These are phyloP conservation scores for Argyra leucocephala DNA, from an alignment of 2,888 invertebrate genomes.

Conservation along the genomic window DNA sequence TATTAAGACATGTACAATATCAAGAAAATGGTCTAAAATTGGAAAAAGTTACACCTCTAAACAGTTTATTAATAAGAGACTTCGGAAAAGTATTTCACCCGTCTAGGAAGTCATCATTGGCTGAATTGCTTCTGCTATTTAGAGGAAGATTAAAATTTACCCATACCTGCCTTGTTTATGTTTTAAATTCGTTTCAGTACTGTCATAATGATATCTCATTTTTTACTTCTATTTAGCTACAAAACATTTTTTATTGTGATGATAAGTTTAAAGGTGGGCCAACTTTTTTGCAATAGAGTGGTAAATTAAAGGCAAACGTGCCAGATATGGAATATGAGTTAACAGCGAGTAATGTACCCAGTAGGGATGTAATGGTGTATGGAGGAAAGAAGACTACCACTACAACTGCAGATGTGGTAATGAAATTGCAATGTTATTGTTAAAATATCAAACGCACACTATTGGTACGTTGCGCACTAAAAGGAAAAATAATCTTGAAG, in stretches of 20 bases:
- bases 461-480: slow-evolving; percentile 27
- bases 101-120: not conserved
- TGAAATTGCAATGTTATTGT: slow-evolving; percentile 23
- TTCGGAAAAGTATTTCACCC: not conserved
- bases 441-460: slow-evolving; percentile 23
- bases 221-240: no score
- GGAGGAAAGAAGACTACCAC: not conserved
- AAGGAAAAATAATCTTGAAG: slow-evolving; percentile 24
- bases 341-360: not conserved
- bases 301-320: not conserved
- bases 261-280: no score
- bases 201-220: no score
- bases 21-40: no score
- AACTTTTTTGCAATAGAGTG: no score
- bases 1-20: no score
- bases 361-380: not conserved
- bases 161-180: no score
- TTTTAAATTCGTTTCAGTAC: no score
- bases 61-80: not conserved
- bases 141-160: not conserved
- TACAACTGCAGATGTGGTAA: slow-evolving; percentile 23
- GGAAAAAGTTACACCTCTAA: not conserved
- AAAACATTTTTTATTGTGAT: no score
- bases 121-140: not conserved
- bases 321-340: not conserved